Base-by-base conservation (phyloP, 2,888 invertebrate species). In the Drosophila phalerata region DNA sequence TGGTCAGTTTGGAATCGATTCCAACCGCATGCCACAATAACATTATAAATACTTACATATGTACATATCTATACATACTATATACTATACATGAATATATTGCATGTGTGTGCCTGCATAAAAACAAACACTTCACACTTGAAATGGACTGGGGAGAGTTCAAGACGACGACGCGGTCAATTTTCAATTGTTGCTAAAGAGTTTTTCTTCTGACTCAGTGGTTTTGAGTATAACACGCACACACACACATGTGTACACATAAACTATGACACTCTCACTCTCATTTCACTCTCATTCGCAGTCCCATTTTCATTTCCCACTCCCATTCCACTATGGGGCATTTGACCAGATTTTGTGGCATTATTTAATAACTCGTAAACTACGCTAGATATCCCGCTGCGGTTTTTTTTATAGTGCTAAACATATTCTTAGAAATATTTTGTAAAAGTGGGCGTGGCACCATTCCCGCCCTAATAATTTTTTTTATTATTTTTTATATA, bases 131-230 rank as follows among this genome's bases (percentile, higher is more conserved):
- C 70, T 70, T 63, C 55, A 74, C 73, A 68, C 42, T 42, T 43
- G 34, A 9, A 6, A 38, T 25, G 22, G 25, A 25, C 40, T 32
- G 45, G 10, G 28, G 25, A 52, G 52, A 42, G n/a, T 15, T 25
- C 25, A 47, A 19, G 13, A 28, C 28, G 32, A 22, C 40, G 19
- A n/a, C 17, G 63, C 70, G 73, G 79, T 79, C 74, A 74, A 69
- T 79, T 82, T 69, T 74, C 75, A 83, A 70, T 80, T 83, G 71
- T 77, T 82, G 80, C 80, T 74, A 85, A 82, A 81, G 73, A 86
- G 73, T 84, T 84, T 74, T 73, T 58, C 68, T 40, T 62, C 65
- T 64, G 78, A 77, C 57, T 77, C 78, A 73, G 69, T 75, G 66
- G 13, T 53, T 65, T 43, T 48, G 45, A 47, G 70, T 32, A 47